Conservation (phyloP, 2,113 vertebrate genomes). For the Pitta sordida region DNA sequence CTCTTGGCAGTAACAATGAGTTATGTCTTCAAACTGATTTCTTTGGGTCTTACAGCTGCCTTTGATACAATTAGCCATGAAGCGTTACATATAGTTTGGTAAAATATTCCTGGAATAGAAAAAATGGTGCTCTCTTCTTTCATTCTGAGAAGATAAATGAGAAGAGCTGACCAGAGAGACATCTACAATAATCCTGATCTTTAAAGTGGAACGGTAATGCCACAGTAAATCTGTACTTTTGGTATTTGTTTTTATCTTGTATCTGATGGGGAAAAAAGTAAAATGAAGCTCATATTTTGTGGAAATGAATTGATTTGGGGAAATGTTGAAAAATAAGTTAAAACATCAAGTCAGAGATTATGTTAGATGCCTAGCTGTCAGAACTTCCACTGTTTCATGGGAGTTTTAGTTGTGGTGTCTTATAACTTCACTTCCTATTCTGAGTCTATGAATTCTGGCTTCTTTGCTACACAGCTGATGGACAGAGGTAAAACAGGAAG, state of each 20-base stretch:
- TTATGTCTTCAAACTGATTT: slow-evolving; percentile 7
- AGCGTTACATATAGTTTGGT: background rate
- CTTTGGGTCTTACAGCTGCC: background rate
- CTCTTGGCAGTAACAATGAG: background rate
- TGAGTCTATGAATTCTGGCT: background rate
- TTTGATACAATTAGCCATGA: slow-evolving; percentile 17
- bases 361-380: background rate
- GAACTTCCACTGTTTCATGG: background rate
- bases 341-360: background rate
- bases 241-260: background rate
- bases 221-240: background rate
- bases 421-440: background rate
- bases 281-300: background rate
- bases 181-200: background rate
- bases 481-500: background rate
- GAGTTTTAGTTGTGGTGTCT: background rate
- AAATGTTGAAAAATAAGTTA: background rate
- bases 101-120: background rate
- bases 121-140: background rate
- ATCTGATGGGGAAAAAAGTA: background rate
- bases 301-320: background rate
- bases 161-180: background rate
- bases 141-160: background rate
- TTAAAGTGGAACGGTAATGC: background rate
- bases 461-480: background rate